Evolutionary conservation across 2,888 invertebrate species (phyloP).

Genomic region (Leucozona laternaria): DNA sequence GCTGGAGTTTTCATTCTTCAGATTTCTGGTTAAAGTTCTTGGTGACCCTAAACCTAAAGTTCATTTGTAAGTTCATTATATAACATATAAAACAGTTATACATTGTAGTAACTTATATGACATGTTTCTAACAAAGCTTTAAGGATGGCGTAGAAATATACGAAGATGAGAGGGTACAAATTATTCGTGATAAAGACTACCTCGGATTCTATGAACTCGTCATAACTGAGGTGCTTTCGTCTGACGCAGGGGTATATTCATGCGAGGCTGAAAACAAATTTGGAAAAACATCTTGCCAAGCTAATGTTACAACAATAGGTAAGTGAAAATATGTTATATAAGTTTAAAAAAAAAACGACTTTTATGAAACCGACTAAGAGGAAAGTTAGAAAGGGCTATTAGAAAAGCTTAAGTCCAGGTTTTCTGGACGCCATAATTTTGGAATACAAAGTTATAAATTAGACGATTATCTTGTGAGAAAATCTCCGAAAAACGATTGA

Average conservation of each 20-base stretch:
- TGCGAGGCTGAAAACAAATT: slow-evolving; percentile 93
- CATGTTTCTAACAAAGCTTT: slow-evolving; percentile 85
- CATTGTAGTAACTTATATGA: not conserved
- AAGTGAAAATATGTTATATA: slow-evolving; percentile 73
- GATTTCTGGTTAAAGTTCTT: slow-evolving; percentile 94
- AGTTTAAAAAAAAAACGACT: no score
- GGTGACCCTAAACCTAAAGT: slow-evolving; percentile 95
- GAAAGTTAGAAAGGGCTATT: no score
- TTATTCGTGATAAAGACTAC: slow-evolving; percentile 90
- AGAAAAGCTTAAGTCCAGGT: no score
- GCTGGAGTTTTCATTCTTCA: slow-evolving; percentile 92
- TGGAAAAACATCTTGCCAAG: slow-evolving; percentile 91
- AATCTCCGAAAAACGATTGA: slow-evolving; percentile 82
- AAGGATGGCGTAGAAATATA: slow-evolving; percentile 91
- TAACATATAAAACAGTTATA: not conserved
- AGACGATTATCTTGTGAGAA: slow-evolving; percentile 83
- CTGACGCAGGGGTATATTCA: slow-evolving; percentile 93
- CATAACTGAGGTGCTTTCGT: slow-evolving; percentile 90
- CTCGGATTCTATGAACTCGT: slow-evolving; percentile 94
- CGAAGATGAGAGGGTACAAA: slow-evolving; percentile 88
- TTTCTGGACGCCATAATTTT: no score
- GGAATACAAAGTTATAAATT: no score
- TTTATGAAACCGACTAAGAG: no score
- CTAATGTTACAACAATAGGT: slow-evolving; percentile 92
- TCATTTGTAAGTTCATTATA: slow-evolving; percentile 89